phyloP scores from a whole-genome alignment of 2,797 vertebrate genomes.

The Dallia pectoralis region DNA sequence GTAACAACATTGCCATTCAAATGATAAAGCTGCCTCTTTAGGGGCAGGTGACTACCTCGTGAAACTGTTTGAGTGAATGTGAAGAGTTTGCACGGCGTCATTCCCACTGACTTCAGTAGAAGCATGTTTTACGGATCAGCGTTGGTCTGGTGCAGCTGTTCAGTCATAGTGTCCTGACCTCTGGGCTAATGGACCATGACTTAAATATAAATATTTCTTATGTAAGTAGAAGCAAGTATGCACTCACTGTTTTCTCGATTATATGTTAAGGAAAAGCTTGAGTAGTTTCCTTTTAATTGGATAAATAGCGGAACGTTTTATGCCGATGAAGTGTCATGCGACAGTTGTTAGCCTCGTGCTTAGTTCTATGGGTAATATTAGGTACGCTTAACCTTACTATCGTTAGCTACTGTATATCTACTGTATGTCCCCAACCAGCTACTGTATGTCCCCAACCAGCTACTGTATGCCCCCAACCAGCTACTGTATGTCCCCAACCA shows the following conservation, averaged over 20 bases:
- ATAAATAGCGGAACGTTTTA: background rate
- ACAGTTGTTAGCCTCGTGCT: slow-evolving; percentile 6
- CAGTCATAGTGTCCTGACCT: background rate
- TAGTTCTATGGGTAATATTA: slow-evolving; percentile 25
- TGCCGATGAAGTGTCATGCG: background rate
- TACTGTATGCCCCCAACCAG: background rate
- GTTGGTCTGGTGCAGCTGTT: background rate
- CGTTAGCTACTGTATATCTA: background rate
- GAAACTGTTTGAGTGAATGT: background rate
- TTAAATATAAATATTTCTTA: background rate
- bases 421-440: slow-evolving; percentile 30
- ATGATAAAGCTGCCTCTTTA: no score
- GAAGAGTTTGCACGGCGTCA: no score
- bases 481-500: background rate
- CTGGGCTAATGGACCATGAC: background rate
- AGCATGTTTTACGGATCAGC: no score
- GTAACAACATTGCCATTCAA: no score
- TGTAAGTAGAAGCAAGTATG: background rate
- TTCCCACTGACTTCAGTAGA: no score
- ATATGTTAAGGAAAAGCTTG: background rate
- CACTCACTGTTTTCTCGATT: background rate
- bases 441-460: no score
- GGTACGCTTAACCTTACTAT: slow-evolving; percentile 26
- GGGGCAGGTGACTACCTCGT: no score
- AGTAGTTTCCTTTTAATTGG: background rate